Evolutionary conservation across 2,888 invertebrate genomes (phyloP), one percentile per base, ranked within the genome.

Genomic region (Pollenia angustigena): DNA sequence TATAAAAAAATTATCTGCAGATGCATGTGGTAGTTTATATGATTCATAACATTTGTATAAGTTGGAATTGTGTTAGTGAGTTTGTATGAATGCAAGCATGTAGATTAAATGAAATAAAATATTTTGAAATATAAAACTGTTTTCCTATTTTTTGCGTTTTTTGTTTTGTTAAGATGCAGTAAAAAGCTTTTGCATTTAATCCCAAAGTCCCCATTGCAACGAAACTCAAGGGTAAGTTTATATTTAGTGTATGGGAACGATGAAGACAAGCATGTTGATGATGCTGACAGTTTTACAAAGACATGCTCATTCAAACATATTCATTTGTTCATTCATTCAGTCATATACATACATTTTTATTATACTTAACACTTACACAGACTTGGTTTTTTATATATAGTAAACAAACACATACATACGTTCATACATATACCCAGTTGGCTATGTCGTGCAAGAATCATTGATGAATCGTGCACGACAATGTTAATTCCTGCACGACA

Each of bases 201-300:
- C 87, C 87, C 87, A 75, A 76, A 79, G 79, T 86, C 86, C 78
- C 88, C 79, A 75, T 80, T 86, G 86, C 84, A 86, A 85, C 85
- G 32, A 85, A 82, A 87, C 88, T 88, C 88, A 85, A 88, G 87
- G 88, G 88, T 88, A 88, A 87, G 72, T 87, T 83, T 85, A 79
- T 62, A 76, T 81, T 81, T 66, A 85, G 69, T 75, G 58, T 56
- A 72, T 74, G 62, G 74, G 56, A 72, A 81, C 64, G 71, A 56
- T 23, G 68, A 75, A 75, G 75, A 75, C 68, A 76, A 60, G 66
- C 58, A 74, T 68, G 80, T 56, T 72, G 76, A 78, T 66, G 71
- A 72, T 74, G 87, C 72, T 81, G 76, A 81, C 88, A 85, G 69
- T 72, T 69, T 42, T 62, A 78, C 66, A 82, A 78, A 78, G 56